These are phyloP conservation scores for Sebastolobus alascanus DNA, from an alignment of 2,797 vertebrate species.

Conservation along the genomic window DNA sequence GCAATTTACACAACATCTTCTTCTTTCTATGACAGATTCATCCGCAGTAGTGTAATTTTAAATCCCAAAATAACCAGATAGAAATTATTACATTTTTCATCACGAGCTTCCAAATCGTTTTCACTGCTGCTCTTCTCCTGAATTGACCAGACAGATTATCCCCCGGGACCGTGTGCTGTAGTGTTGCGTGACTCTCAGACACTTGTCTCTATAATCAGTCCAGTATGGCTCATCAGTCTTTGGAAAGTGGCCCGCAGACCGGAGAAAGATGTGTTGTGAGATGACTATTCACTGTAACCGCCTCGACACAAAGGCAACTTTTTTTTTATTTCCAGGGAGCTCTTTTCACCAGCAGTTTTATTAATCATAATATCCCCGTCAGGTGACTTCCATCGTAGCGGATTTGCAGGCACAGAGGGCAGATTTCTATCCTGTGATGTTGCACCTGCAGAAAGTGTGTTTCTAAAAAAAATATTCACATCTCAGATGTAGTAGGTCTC, in stretches of 20 bases:
- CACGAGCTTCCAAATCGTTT: conserved; percentile 34
- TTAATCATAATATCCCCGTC: conserved; percentile 57
- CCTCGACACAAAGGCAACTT: conserved; percentile 51
- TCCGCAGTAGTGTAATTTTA: conserved; percentile 12
- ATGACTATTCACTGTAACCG: conserved; percentile 64
- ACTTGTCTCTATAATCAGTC: conserved; percentile 73
- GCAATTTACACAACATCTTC: conserved; percentile 39
- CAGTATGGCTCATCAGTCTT: conserved; percentile 66
- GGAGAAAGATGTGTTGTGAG: conserved; percentile 37
- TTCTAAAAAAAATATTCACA: conserved; percentile 28
- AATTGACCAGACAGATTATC: conserved; percentile 45
- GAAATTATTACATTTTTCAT: conserved; percentile 27
- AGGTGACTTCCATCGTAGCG: conserved; percentile 42
- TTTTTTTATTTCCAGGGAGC: conserved; percentile 32
- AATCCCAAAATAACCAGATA: conserved; percentile 43
- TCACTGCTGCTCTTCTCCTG: conserved; percentile 39
- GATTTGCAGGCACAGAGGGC: conserved; percentile 37
- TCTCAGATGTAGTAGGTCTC: conserved; percentile 15
- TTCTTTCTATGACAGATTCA: conserved; percentile 29
- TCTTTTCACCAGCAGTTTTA: conserved; percentile 40
- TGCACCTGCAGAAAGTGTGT: conserved; percentile 56
- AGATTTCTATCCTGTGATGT: conserved; percentile 56
- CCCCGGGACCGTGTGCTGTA: conserved; percentile 43
- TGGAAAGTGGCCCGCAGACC: conserved; percentile 41
- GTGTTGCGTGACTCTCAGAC: conserved; percentile 69